These are phyloP conservation scores for Agrotis clavis DNA, from an alignment of 2,888 invertebrate species.

Conservation along the genomic window DNA sequence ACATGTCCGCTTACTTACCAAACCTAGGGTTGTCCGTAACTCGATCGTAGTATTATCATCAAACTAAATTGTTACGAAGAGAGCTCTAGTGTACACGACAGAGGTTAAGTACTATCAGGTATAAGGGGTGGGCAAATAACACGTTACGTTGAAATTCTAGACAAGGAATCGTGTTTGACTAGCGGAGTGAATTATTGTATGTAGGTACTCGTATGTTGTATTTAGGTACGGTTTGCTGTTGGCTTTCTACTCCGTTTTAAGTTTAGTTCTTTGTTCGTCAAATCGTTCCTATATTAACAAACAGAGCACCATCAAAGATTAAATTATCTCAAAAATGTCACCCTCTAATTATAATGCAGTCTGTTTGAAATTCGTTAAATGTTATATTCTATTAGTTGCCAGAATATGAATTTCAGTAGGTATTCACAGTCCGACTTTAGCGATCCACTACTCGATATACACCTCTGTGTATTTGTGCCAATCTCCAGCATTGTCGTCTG, in stretches of 20 bases:
- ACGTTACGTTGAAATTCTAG: slow-evolving; percentile 62
- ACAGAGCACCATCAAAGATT: too few species aligned
- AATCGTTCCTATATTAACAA: too few species aligned
- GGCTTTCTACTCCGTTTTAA: slow-evolving; percentile 26
- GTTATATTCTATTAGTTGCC: too few species aligned
- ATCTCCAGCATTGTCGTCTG: too few species aligned
- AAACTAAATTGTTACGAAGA: slow-evolving; percentile 83
- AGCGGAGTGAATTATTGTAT: slow-evolving; percentile 47
- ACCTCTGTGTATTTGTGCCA: too few species aligned
- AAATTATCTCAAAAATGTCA: too few species aligned
- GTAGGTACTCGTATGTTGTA: slow-evolving; percentile 13
- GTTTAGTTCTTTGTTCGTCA: neutral
- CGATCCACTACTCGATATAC: too few species aligned
- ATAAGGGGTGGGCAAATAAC: slow-evolving; percentile 62
- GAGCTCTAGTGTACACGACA: slow-evolving; percentile 72
- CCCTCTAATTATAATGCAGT: too few species aligned
- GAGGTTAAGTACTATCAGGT: slow-evolving; percentile 80
- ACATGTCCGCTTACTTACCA: slow-evolving; percentile 51
- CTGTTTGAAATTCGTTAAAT: too few species aligned
- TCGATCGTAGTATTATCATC: slow-evolving; percentile 84
- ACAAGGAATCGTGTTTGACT: slow-evolving; percentile 54
- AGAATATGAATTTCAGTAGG: too few species aligned
- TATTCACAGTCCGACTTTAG: too few species aligned
- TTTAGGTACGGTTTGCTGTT: slow-evolving; percentile 12
- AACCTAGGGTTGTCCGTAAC: slow-evolving; percentile 83